Percentiles rank a stretch among this genome's conserved stretches.
phyloP scores from a whole-genome alignment of 2,888 invertebrate genomes.

The Pachliopta kotzebuea region DNA sequence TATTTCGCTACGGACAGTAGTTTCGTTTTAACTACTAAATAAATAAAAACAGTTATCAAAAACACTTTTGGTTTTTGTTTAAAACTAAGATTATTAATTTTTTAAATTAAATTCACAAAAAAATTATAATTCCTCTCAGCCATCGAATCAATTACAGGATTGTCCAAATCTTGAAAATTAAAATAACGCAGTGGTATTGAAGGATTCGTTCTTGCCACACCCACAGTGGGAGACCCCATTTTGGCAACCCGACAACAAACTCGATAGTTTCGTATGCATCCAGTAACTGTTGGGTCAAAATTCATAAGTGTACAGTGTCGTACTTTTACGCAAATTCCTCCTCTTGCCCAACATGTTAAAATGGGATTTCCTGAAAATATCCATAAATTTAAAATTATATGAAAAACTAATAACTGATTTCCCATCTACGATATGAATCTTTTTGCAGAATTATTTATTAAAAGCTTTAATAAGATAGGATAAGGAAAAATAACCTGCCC shows the following conservation, averaged over 20 bases:
- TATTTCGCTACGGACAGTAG: no score
- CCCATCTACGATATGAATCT: no score
- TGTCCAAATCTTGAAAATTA: conserved; percentile 35
- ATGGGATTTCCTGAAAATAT: neutral
- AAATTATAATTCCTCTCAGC: conserved; percentile 36
- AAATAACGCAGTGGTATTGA: neutral
- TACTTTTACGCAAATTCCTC: conserved; percentile 6
- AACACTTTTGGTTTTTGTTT: no score
- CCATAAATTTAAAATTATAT: no score
- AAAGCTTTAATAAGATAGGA: no score
- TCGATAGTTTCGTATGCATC: conserved; percentile 4
- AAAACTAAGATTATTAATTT: no score
- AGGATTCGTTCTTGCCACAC: neutral
- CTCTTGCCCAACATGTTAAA: conserved; percentile 6
- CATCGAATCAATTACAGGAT: conserved; percentile 32
- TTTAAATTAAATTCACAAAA: conserved; percentile 4
- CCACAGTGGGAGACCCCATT: neutral
- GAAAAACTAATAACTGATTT: no score
- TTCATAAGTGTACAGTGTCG: conserved; percentile 3
- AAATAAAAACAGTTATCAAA: no score
- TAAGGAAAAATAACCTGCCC: no score
- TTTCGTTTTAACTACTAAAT: no score
- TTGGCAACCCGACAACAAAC: conserved; percentile 4
- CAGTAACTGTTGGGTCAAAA: conserved; percentile 4
- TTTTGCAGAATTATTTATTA: no score